Evolutionary conservation across 2,113 vertebrate species (phyloP).

Genomic region (Phyllostomus hastatus): DNA sequence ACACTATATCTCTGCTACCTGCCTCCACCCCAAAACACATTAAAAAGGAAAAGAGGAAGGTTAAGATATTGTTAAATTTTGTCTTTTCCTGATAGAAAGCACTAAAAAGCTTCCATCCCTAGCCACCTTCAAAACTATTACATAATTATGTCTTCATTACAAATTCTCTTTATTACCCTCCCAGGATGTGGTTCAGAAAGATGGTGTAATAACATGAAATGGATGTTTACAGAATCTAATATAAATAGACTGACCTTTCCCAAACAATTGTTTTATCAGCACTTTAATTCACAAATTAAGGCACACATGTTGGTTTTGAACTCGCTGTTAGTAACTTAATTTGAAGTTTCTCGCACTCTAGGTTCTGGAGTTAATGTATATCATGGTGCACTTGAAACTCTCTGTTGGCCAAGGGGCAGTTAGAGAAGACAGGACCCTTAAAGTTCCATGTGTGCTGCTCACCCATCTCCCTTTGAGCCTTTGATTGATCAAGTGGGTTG

Average conservation of each 20-base stretch:
- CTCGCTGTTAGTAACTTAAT: conserved; percentile 31
- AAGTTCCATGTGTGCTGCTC: conserved; percentile 12
- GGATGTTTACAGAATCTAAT: background rate
- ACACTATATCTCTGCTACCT: background rate
- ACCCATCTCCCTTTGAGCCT: conserved; percentile 36
- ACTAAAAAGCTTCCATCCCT: background rate
- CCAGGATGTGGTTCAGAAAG: background rate
- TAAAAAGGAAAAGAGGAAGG: background rate
- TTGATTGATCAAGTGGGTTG: conserved; percentile 50
- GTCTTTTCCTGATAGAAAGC: background rate
- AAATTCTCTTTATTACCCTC: background rate
- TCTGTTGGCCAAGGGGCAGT: conserved; percentile 23
- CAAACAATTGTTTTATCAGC: conserved; percentile 26
- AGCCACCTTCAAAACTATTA: background rate
- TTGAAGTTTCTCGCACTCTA: conserved; percentile 38
- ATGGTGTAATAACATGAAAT: background rate
- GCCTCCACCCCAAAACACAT: background rate
- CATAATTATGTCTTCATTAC: conserved; percentile 22
- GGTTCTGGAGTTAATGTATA: conserved; percentile 13
- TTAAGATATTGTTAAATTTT: background rate
- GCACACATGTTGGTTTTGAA: conserved; percentile 5
- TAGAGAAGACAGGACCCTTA: conserved; percentile 45
- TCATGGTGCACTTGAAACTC: background rate
- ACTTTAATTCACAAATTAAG: conserved; percentile 55
- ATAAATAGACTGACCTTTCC: conserved; percentile 32